Evolutionary conservation across 1,140 invertebrate species (phyloP).

Genomic region (Dendroctonus valens): DNA sequence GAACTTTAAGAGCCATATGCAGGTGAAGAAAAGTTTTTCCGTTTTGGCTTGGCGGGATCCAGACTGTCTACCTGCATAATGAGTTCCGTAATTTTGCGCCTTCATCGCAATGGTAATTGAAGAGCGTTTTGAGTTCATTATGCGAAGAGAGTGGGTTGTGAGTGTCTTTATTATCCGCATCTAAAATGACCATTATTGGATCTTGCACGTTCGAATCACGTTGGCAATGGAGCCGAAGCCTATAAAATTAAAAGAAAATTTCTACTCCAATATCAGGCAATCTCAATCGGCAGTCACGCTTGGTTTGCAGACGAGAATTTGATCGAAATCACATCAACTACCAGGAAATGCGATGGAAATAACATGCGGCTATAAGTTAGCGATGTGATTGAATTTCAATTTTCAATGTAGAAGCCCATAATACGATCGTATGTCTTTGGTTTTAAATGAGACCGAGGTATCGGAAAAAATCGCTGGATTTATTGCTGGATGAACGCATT

Average conservation of each 20-base stretch:
- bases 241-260: slow-evolving; percentile 29
- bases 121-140: too few relatives aligned
- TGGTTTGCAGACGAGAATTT: slow-evolving; percentile 17
- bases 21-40: too few relatives aligned
- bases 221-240: slow-evolving; percentile 14
- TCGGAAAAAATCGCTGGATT: not conserved
- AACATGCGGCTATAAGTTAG: slow-evolving; percentile 25
- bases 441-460: slow-evolving; percentile 12
- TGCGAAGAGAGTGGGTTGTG: too few relatives aligned
- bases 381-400: slow-evolving; percentile 31
- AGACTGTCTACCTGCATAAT: too few relatives aligned
- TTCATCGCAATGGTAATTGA: too few relatives aligned
- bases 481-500: too few relatives aligned
- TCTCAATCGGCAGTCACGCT: slow-evolving; percentile 26
- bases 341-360: slow-evolving; percentile 33
- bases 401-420: slow-evolving; percentile 17
- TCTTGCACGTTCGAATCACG: slow-evolving; percentile 7
- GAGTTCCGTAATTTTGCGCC: too few relatives aligned
- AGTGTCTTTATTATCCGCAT: too few relatives aligned
- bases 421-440: slow-evolving; percentile 21
- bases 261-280: slow-evolving; percentile 27
- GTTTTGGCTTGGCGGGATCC: too few relatives aligned
- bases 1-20: slow-evolving; percentile 13
- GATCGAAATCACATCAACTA: slow-evolving; percentile 30
- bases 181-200: too few relatives aligned